Base-by-base conservation (phyloP, 2,888 invertebrate genomes). In the Xestobium rufovillosum region DNA sequence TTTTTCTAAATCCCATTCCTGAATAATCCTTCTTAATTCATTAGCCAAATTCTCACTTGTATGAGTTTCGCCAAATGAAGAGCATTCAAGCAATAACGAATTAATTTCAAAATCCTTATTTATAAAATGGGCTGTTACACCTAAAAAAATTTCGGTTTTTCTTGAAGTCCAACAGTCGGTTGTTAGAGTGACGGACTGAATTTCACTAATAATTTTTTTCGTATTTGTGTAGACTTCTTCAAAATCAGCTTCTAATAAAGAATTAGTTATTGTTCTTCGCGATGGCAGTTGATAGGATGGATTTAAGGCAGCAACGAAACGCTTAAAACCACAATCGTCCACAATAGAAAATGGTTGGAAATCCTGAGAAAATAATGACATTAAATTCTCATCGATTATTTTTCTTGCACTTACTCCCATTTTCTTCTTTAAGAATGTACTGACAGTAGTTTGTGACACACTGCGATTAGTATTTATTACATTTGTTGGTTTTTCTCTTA, bases 91-190 rank as follows among this genome's bases (percentile, higher is more conserved):
- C 14, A 54, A 30, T 13, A 48, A 11, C 8, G 50, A 49, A 29
- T 51, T 44, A 3, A 47, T 10, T 39, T 45, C 23, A 45, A 50
- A 56, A 36, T 50, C 30, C 2, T 49, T 31, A 33, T 47, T 30
- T 13, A 52, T 38, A 40, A 44, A 57, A 44, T 56, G 53, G 4
- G 27, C 43, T 9, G 49, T 55, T 2, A 50, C 48, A 12, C 42
- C 49, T 15, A 55, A 40, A 45, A 38, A 53, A 38, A 47, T 48
- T 26, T 55, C 51, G 32, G 39, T 49, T 29, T 46, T 53, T 3
- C 33, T 23, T 4, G 57, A 59, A 10, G 54, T 54, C 56, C 56
- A 55, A 31, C 50, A 48, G 39, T 57, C 53, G 6, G 51, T 53
- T 9, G 56, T 55, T 14, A 56, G 4, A 34, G 48, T 43, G 10